Evolutionary conservation across 2,797 vertebrate species (phyloP).

Genomic region (Clangula hyemalis): DNA sequence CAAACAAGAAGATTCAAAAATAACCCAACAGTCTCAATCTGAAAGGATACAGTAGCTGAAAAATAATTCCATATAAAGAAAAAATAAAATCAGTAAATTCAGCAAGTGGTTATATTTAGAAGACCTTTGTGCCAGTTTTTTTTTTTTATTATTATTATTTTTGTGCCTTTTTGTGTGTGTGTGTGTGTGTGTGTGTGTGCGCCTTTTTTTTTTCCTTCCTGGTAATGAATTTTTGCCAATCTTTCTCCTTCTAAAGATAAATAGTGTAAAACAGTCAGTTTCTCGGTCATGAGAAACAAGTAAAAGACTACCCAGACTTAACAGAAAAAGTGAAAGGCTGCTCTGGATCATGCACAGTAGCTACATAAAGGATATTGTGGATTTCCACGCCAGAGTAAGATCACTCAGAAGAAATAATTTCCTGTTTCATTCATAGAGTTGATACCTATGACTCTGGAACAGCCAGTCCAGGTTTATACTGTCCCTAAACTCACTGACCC

Average conservation of each 20-base stretch:
- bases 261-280: neutral
- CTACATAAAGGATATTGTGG: neutral
- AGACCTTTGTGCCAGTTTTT: neutral
- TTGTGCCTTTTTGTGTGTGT: neutral
- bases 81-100: slow-evolving; percentile 23
- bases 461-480: neutral
- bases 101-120: slow-evolving; percentile 38
- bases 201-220: neutral
- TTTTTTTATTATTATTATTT: too few relatives aligned
- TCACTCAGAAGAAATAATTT: neutral
- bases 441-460: neutral
- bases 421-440: neutral
- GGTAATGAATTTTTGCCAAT: neutral
- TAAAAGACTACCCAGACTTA: neutral
- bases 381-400: neutral
- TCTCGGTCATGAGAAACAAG: neutral
- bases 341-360: neutral
- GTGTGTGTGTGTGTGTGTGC: too few relatives aligned
- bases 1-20: neutral
- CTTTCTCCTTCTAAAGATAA: neutral
- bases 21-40: neutral
- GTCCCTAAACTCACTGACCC: neutral
- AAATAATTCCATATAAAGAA: slow-evolving; percentile 51
- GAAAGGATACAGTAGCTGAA: neutral
- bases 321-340: neutral